Conservation (phyloP, 2,113 vertebrate genomes). For the Telmatochromis sp. region DNA sequence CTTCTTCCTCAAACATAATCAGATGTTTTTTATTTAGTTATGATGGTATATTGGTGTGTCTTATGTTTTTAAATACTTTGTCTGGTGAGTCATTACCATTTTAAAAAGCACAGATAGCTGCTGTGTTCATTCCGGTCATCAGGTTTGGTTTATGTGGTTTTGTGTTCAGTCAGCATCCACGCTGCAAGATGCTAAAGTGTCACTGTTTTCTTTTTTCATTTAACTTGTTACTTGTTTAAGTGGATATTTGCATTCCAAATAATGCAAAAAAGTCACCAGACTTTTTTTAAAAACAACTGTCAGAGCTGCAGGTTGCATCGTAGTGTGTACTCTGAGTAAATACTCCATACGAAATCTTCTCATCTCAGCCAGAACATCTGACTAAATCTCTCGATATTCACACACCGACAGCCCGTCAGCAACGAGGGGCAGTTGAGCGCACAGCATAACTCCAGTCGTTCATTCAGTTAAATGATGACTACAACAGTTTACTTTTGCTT, state of each 20-base stretch:
- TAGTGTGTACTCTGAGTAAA: neutral
- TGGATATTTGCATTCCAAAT: neutral
- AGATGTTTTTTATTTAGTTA: neutral
- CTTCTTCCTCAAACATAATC: neutral
- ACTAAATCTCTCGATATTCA: neutral
- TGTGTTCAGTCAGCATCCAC: neutral
- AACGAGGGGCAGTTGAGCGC: neutral
- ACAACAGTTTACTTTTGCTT: neutral
- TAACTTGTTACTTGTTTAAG: neutral
- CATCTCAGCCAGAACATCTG: neutral
- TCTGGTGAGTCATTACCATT: neutral
- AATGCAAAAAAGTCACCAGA: neutral
- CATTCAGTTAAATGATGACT: neutral
- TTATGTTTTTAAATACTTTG: neutral
- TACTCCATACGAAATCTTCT: neutral
- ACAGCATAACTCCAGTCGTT: neutral
- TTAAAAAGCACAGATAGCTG: neutral
- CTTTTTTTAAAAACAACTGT: neutral
- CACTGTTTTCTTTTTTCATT: fast-evolving
- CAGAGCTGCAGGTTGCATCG: neutral
- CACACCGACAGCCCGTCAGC: neutral
- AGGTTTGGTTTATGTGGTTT: neutral
- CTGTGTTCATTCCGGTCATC: neutral
- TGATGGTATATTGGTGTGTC: neutral
- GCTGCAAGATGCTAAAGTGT: neutral